Evolutionary conservation across 2,113 vertebrate species (phyloP).

Genomic region (Cairina moschata): DNA sequence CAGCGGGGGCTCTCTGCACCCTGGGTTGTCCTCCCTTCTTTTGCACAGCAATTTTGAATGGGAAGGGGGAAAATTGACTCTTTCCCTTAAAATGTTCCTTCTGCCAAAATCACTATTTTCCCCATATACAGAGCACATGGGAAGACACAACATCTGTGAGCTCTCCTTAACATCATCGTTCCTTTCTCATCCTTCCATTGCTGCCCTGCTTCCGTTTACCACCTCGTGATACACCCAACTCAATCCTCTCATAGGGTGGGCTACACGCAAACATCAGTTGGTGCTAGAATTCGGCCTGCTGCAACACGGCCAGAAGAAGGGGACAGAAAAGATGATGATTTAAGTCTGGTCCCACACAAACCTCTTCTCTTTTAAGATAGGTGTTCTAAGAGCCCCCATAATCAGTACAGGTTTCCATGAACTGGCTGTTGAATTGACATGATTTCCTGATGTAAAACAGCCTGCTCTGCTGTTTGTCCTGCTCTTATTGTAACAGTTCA

Average conservation of each 20-base stretch:
- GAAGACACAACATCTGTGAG: neutral
- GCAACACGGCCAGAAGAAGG: neutral
- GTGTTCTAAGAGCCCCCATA: neutral
- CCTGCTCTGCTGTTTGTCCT: conserved; percentile 8
- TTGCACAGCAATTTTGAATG: neutral
- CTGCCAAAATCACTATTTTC: neutral
- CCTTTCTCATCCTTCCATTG: neutral
- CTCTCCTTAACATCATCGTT: neutral
- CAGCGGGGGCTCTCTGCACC: neutral
- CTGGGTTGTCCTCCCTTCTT: neutral
- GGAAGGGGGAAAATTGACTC: neutral
- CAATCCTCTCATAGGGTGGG: neutral
- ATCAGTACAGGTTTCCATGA: neutral
- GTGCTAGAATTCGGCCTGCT: neutral
- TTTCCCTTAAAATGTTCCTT: neutral
- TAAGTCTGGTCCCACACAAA: too few species aligned
- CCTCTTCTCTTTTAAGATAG: neutral
- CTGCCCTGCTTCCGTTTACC: neutral
- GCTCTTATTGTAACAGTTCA: conserved; percentile 1
- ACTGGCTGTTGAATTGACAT: conserved; percentile 27
- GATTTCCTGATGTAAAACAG: conserved; percentile 31
- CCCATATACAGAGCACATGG: neutral
- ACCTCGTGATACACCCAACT: neutral
- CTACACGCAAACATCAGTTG: neutral
- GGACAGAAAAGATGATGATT: neutral